Evolutionary conservation across 2,888 invertebrate genomes (phyloP).

Genomic region (Drosophila paramelanica): DNA sequence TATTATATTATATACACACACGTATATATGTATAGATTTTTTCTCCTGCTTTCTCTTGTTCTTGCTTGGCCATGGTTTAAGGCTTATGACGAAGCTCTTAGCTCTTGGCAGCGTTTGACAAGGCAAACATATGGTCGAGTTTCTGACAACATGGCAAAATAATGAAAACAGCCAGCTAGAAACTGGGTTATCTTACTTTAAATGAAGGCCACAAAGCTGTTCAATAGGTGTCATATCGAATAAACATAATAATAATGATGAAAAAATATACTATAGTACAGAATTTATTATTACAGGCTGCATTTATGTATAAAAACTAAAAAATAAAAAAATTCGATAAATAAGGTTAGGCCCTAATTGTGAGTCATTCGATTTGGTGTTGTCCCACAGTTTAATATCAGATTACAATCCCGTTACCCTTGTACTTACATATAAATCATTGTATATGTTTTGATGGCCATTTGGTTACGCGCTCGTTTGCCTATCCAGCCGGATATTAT

Average conservation of each 20-base stretch:
- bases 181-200: constrained; percentile 43
- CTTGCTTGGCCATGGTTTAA: constrained; percentile 49
- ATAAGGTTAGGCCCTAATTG: constrained; percentile 1
- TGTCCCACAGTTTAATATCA: constrained; percentile 28
- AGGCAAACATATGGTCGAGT: constrained; percentile 62
- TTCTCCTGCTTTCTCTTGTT: background rate
- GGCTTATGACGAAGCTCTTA: constrained; percentile 36
- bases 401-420: constrained; percentile 24
- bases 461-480: constrained; percentile 28
- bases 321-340: background rate
- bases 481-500: constrained; percentile 25
- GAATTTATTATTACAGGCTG: too few species aligned
- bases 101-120: constrained; percentile 61
- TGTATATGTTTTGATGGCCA: constrained; percentile 45
- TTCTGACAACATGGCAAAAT: constrained; percentile 14
- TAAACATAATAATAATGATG: too few species aligned
- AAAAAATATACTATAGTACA: too few species aligned
- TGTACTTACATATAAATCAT: constrained; percentile 67
- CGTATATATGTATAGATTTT: constrained; percentile 8
- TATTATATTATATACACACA: too few species aligned
- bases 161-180: constrained; percentile 28
- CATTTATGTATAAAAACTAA: too few species aligned
- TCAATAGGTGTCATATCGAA: background rate
- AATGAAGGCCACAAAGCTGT: constrained; percentile 14
- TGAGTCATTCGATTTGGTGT: background rate